These are phyloP conservation scores for Ernsta delagoae DNA, from an alignment of 2,888 invertebrate species.

Conservation along the genomic window DNA sequence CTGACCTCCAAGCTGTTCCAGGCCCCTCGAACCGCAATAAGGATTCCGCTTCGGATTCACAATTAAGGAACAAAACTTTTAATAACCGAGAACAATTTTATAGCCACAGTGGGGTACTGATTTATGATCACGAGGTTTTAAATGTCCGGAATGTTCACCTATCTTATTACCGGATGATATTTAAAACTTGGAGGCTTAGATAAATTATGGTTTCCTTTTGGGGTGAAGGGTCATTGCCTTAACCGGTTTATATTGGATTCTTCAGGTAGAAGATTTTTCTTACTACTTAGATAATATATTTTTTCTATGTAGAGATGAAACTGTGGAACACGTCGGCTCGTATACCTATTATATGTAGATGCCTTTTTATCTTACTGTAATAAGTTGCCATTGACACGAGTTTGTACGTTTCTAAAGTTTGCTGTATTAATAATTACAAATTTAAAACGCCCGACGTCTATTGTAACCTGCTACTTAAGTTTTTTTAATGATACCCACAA, in stretches of 20 bases:
- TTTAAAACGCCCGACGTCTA: too few relatives aligned
- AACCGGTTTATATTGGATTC: neutral
- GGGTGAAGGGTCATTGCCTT: conserved; percentile 4
- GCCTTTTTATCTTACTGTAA: too few relatives aligned
- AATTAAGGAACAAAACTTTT: conserved; percentile 77
- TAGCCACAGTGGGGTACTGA: conserved; percentile 44
- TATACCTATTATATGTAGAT: too few relatives aligned
- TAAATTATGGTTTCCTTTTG: conserved; percentile 4
- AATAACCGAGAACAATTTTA: conserved; percentile 70
- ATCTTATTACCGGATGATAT: conserved; percentile 27
- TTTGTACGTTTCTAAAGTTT: too few relatives aligned
- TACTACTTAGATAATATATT: neutral
- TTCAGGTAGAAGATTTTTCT: neutral
- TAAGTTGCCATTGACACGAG: too few relatives aligned
- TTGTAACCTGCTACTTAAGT: too few relatives aligned
- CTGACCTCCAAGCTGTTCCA: conserved; percentile 50
- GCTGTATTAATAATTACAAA: too few relatives aligned
- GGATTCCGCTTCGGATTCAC: conserved; percentile 67
- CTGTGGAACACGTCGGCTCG: too few relatives aligned
- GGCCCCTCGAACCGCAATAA: conserved; percentile 55
- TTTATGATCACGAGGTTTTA: conserved; percentile 31
- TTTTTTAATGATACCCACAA: too few relatives aligned
- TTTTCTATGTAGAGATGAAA: too few relatives aligned
- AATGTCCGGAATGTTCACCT: conserved; percentile 24
- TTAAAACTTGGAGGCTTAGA: conserved; percentile 16